Evolutionary conservation across 2,113 vertebrate genomes (phyloP).

Genomic region (Cepphus grylle): DNA sequence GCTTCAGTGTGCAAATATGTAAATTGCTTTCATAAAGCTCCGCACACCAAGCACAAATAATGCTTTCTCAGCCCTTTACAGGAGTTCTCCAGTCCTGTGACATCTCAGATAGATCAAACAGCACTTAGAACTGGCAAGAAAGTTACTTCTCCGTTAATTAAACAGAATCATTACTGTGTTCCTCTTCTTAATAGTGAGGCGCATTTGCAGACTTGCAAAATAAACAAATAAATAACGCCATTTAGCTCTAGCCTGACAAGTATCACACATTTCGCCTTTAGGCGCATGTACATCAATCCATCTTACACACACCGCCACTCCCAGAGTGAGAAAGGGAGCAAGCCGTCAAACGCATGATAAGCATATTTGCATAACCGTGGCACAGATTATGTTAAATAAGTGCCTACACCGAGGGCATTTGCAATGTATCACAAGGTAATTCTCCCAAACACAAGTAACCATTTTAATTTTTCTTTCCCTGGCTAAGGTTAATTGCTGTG

Average conservation of each 20-base stretch:
- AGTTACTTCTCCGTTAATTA: conserved; percentile 37
- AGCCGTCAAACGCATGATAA: not conserved
- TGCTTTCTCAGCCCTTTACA: conserved; percentile 46
- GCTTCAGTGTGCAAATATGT: conserved; percentile 61
- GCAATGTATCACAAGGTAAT: not conserved
- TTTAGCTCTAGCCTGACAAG: conserved; percentile 19
- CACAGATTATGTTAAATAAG: not conserved
- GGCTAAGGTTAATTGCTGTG: not conserved
- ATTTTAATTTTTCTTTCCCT: not conserved
- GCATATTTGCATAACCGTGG: not conserved
- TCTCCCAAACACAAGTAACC: not conserved
- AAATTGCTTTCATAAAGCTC: conserved; percentile 48
- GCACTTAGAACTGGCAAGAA: conserved; percentile 19
- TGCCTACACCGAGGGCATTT: not conserved
- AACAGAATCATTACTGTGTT: conserved; percentile 7
- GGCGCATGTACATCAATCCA: not conserved
- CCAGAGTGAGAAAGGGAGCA: not conserved
- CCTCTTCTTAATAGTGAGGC: not conserved
- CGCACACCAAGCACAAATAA: not conserved
- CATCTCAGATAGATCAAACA: conserved; percentile 23
- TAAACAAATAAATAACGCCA: conserved; percentile 15
- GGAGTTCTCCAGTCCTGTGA: not conserved
- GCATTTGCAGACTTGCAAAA: not conserved
- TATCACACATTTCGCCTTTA: not conserved
- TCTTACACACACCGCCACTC: not conserved